Percentiles rank a stretch among this genome's conserved stretches.
Evolutionary conservation across 2,888 invertebrate species (phyloP).

Genomic region (Polylopha cassiicola): DNA sequence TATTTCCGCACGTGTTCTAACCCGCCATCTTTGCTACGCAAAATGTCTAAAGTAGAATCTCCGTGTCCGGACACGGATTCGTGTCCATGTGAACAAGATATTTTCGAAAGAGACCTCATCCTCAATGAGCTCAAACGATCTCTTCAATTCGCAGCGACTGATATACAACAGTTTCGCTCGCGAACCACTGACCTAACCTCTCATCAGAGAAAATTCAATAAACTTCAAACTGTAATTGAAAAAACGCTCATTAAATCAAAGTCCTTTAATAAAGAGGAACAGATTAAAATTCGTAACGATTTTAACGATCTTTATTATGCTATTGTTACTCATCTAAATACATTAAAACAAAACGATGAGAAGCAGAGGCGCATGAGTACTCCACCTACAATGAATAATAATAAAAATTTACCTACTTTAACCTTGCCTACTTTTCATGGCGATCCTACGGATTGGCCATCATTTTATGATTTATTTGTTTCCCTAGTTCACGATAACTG

Average conservation of each 20-base stretch:
- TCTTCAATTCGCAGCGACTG: background rate
- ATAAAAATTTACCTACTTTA: background rate
- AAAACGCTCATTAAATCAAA: constrained; percentile 1
- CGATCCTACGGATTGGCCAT: constrained; percentile 2
- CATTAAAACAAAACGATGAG: background rate
- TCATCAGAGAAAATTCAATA: constrained; percentile 1
- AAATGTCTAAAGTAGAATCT: too few relatives aligned
- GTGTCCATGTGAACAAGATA: too few relatives aligned
- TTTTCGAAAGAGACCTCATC: constrained; percentile 4
- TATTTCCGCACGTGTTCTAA: too few relatives aligned
- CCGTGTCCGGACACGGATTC: too few relatives aligned
- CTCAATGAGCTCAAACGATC: constrained; percentile 1
- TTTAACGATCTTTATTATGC: too few relatives aligned
- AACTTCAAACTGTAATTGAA: constrained; percentile 1
- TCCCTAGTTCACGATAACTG: background rate
- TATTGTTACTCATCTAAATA: background rate
- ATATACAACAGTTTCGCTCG: constrained; percentile 4
- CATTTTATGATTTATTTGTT: background rate
- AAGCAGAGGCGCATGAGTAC: background rate
- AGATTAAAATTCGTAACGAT: constrained; percentile 1
- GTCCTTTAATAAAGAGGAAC: background rate
- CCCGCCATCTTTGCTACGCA: too few relatives aligned
- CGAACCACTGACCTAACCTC: too few relatives aligned
- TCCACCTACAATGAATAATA: too few relatives aligned
- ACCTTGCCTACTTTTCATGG: background rate